These are phyloP conservation scores for Mus spicilegus DNA, from an alignment of 2,113 vertebrate species.

Conservation along the genomic window DNA sequence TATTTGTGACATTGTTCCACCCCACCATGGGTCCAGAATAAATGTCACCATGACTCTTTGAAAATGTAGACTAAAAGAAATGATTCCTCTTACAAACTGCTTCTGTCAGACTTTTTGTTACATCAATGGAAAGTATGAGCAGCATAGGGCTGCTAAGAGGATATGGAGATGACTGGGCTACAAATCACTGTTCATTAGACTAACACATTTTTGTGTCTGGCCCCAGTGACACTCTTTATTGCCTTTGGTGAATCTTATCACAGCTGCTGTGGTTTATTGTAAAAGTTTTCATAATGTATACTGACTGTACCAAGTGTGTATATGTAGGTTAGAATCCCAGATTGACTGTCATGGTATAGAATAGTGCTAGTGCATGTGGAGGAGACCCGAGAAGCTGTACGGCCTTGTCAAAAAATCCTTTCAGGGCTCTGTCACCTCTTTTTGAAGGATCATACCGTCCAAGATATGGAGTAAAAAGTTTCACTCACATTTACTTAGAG, in stretches of 20 bases:
- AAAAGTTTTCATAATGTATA: neutral
- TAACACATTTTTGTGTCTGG: neutral
- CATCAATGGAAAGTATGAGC: neutral
- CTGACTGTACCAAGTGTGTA: neutral
- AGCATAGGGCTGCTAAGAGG: neutral
- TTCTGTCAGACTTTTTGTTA: neutral
- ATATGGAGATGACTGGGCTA: neutral
- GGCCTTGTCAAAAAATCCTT: rapidly evolving
- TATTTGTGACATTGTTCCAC: neutral
- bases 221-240: rapidly evolving
- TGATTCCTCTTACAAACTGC: neutral
- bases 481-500: neutral
- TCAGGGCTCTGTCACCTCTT: neutral
- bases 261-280: neutral
- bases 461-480: neutral
- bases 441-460: neutral
- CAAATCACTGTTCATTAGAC: too few relatives aligned
- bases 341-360: rapidly evolving
- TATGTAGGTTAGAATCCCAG: neutral
- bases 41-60: neutral
- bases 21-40: neutral
- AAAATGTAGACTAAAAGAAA: neutral
- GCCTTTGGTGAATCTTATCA: neutral
- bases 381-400: neutral
- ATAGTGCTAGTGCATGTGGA: neutral